Evolutionary conservation across 1,140 invertebrate genomes (phyloP).

Genomic region (Cotesia chilonis): DNA sequence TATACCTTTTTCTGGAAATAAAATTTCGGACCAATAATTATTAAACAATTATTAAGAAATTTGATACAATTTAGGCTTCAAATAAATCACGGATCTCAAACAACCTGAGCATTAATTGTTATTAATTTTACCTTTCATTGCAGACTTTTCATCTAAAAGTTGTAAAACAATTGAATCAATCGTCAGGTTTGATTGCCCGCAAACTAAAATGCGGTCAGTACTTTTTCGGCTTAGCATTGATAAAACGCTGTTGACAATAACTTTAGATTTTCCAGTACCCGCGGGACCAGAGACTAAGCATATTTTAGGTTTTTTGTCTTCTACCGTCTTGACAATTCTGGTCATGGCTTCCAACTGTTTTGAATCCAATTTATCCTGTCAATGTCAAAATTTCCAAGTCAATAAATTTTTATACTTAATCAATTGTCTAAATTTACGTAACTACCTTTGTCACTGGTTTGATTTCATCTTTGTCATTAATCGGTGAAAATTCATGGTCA

Average conservation of each 20-base stretch:
- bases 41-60: too few species aligned
- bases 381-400: too few species aligned
- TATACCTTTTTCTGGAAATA: not conserved
- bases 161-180: constrained; percentile 17
- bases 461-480: too few species aligned
- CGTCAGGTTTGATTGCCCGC: constrained; percentile 13
- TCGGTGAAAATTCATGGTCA: too few species aligned
- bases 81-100: not conserved
- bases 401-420: too few species aligned
- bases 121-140: not conserved
- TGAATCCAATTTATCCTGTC: constrained; percentile 4
- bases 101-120: not conserved
- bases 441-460: too few species aligned
- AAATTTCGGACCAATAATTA: too few species aligned
- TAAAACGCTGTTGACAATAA: constrained; percentile 28
- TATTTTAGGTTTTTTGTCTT: not conserved
- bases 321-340: not conserved
- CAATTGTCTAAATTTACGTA: too few species aligned
- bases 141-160: not conserved
- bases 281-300: constrained; percentile 28
- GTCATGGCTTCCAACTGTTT: constrained; percentile 20
- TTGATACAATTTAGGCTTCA: not conserved
- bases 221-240: constrained; percentile 26
- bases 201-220: constrained; percentile 27
- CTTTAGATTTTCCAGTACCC: constrained; percentile 30